Evolutionary conservation across 2,888 invertebrate genomes (phyloP).

Genomic region (Mimas tiliae): DNA sequence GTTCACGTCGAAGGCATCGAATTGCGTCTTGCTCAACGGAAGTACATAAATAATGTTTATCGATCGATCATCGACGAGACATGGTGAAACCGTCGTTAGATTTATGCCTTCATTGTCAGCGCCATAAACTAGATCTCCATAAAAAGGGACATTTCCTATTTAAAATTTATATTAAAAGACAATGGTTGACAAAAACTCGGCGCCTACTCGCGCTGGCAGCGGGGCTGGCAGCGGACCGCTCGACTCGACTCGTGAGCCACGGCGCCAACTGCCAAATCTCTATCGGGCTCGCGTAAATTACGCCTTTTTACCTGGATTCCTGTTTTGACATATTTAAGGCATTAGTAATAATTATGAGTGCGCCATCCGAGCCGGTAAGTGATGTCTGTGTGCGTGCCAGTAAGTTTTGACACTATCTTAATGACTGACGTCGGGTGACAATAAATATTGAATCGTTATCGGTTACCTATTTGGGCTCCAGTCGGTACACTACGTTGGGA

Average conservation of each 20-base stretch:
- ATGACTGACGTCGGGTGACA: slow-evolving; percentile 82
- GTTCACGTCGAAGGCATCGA: slow-evolving; percentile 60
- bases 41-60: slow-evolving; percentile 84
- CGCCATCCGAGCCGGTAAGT: slow-evolving; percentile 69
- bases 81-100: slow-evolving; percentile 78
- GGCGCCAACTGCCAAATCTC: slow-evolving; percentile 85
- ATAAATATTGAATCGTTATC: slow-evolving; percentile 84
- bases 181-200: slow-evolving; percentile 83
- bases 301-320: slow-evolving; percentile 85
- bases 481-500: slow-evolving; percentile 67
- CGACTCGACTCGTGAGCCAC: slow-evolving; percentile 57
- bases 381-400: slow-evolving; percentile 70
- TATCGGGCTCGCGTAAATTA: slow-evolving; percentile 84
- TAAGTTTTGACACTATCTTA: slow-evolving; percentile 84
- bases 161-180: slow-evolving; percentile 84
- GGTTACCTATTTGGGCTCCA: slow-evolving; percentile 70
- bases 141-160: slow-evolving; percentile 85
- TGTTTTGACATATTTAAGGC: slow-evolving; percentile 85
- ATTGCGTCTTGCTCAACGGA: slow-evolving; percentile 68
- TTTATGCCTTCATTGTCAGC: slow-evolving; percentile 83
- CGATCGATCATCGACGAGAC: slow-evolving; percentile 80
- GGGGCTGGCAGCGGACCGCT: background rate
- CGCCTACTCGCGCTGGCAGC: slow-evolving; percentile 72
- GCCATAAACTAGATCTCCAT: slow-evolving; percentile 84
- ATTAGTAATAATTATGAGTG: slow-evolving; percentile 85